Base-by-base conservation (phyloP, 1,140 invertebrate species). In the Drosophila nebulosa region DNA sequence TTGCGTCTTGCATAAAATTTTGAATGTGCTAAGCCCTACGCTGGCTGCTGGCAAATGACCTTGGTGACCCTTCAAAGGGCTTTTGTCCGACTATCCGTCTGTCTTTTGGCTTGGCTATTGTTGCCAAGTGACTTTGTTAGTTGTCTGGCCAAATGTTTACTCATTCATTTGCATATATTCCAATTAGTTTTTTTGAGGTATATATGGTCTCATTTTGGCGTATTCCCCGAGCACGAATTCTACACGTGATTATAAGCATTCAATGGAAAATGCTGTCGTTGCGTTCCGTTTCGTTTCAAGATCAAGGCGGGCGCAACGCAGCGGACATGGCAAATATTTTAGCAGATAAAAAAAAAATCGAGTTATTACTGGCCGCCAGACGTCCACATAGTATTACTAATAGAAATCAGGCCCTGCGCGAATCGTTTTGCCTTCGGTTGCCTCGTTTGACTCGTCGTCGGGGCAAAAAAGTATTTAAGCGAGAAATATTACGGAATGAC, bases 141-240 rank as follows among this genome's bases (percentile, higher is more conserved):
- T 7, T 16, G 67, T 67, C 53, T 74, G 32, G 56, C 71, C n/a
- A 32, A 74, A 69, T 74, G 56, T 74, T 75, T 69, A 52, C 58
- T n/a, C 52, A 52, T 24, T 26, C 50, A 53, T 72, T 72, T 53
- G 26, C 16, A 71, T 57, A 64, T 14, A 6, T 32, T 14, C 12
- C 10, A 42, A 32, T 32, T 32, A 10, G 30, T 18, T 7, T 42
- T 7, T 16, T 6, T 16, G 0, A 14, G 14, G 1, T 42, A 2
- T 14, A 16, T 42, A 14, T 42, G 39, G 16, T 46, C 39, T 21
- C 16, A 42, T 7, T 16, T 39, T 51, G 71, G 66, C 73, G 83
- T 88, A 83, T 88, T 88, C 78, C 83, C 83, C 78, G 72, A 64
- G n/a, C 83, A 88, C 83, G 83, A 71, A 30, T 27, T 12, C 9